Base-by-base conservation (phyloP, 2,888 invertebrate genomes). In the Callimorpha dominula region DNA sequence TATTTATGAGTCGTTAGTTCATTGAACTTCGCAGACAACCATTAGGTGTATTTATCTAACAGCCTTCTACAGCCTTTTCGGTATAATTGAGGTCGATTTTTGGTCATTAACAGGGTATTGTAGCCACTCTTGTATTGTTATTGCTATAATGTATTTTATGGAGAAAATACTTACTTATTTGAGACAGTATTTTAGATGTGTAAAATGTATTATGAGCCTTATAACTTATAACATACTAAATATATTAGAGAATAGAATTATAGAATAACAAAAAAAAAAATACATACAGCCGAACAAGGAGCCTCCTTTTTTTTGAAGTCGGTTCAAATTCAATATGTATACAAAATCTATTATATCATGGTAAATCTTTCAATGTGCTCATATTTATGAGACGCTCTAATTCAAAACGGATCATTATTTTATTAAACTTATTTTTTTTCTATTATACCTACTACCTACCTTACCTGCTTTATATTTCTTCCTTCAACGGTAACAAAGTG, bases 1-100 rank as follows among this genome's bases (percentile, higher is more conserved):
- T 79, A 81, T 81, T 78, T 72, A 62, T 66, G 60, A 74, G 70
- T 74, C 66, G 50, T 76, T 74, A 73, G 74, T 70, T 76, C 72
- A 77, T 76, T 83, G 73, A 81, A 73, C 73, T 72, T 71, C 64
- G 62, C 20, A 54, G 60, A 43, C 46, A 66, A n/a, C 68, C 54
- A 74, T 77, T 77, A 64, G 15, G 54, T 65, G 15, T 71, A 9
- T 68, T 57, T 73, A 73, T 66, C 40, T n/a, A 70, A 70, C 46
- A 62, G 46, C 15, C 40, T 9, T 15, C 11, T n/a, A 15, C 31
- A 49, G 60, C 60, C 60, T 66, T 66, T 66, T 50, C 9, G 49
- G 17, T 54, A 65, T 20, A 64, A 64, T 40, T 57, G 12, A 20
- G 49, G 17, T 46, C n/a, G 20, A 20, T 54, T 65, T 14, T 64